These are phyloP conservation scores for Oreochromis tanganicae DNA, from an alignment of 2,113 vertebrate species.

Conservation along the genomic window DNA sequence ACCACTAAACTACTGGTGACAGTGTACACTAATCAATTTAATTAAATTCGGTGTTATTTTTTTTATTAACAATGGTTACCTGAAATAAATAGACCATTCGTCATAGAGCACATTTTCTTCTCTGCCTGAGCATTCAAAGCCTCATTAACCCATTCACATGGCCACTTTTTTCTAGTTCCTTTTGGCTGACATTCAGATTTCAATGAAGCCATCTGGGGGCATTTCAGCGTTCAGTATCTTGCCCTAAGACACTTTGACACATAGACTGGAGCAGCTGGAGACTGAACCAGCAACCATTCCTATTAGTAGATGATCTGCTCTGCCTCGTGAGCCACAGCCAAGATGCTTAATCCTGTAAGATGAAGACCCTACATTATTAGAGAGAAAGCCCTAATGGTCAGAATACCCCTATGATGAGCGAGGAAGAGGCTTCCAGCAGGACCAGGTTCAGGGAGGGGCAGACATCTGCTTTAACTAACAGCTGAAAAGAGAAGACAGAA, in stretches of 20 bases:
- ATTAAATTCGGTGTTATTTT: not conserved
- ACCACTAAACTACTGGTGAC: not conserved
- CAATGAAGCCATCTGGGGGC: not conserved
- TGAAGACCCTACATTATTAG: not conserved
- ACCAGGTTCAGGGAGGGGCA: not conserved
- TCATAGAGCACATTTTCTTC: not conserved
- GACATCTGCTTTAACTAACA: not conserved
- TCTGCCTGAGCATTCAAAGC: not conserved
- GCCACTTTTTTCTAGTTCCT: not conserved
- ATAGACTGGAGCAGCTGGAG: not conserved
- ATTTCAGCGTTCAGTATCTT: not conserved
- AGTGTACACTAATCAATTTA: not conserved
- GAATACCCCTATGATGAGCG: not conserved
- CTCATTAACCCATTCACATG: not conserved
- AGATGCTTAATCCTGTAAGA: not conserved
- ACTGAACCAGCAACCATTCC: not conserved
- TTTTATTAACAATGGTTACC: not conserved
- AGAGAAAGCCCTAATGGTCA: not conserved
- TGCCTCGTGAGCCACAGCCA: not conserved
- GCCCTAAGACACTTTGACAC: not conserved
- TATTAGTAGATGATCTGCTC: not conserved
- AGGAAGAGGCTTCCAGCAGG: not conserved
- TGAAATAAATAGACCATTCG: not conserved
- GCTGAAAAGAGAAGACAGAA: not conserved
- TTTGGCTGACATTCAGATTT: not conserved